These are phyloP conservation scores for Sylvia atricapilla DNA, from an alignment of 2,113 vertebrate species.

Conservation along the genomic window DNA sequence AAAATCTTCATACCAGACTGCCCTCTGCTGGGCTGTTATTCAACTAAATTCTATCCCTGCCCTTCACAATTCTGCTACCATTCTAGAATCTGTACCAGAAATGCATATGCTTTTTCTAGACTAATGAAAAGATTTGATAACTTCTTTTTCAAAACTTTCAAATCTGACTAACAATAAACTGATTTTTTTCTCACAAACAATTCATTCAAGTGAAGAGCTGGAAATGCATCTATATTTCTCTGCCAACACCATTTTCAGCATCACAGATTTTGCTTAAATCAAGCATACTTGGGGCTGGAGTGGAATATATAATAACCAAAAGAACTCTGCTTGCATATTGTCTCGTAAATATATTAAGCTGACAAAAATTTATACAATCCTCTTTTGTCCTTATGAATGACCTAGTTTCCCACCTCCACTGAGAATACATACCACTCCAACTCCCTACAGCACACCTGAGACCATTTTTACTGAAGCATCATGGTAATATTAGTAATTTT, in stretches of 20 bases:
- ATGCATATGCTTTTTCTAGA: background rate
- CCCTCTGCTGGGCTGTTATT: constrained; percentile 69
- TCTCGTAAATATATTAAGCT: background rate
- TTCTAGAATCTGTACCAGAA: background rate
- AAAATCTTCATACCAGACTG: constrained; percentile 49
- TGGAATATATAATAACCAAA: background rate
- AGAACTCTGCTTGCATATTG: background rate
- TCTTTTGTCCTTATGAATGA: background rate
- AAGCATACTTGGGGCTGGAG: background rate
- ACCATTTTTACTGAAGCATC: background rate
- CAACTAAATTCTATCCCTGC: background rate
- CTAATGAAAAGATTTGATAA: background rate
- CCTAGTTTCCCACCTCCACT: background rate
- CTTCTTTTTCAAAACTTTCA: background rate
- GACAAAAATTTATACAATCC: background rate
- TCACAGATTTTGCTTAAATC: background rate
- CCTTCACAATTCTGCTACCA: background rate
- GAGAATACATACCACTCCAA: background rate
- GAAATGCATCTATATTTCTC: background rate
- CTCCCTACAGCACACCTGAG: background rate
- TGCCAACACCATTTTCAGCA: background rate
- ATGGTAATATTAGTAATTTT: background rate
- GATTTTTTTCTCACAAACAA: background rate
- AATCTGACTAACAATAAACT: background rate
- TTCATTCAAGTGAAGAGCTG: background rate